A percentile compares a stretch with the other conserved stretches of the same genome.
Evolutionary conservation across 53 echinoderm and acorn worm genomes (phyloP).

Genomic region (Astropecten irregularis): DNA sequence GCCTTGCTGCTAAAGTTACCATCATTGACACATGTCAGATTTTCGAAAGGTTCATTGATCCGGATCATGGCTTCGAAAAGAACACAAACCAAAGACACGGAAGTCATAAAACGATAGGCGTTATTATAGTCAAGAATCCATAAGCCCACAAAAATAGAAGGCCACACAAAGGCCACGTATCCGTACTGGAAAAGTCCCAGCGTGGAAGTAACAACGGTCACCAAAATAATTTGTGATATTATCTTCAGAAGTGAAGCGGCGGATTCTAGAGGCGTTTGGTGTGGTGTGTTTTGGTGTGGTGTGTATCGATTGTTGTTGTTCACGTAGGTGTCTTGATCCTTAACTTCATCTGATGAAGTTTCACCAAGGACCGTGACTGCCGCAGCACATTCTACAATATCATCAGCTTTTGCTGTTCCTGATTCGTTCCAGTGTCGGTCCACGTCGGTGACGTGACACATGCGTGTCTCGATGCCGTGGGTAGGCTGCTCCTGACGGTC

Average conservation of each 20-base stretch:
- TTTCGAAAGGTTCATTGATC: not conserved
- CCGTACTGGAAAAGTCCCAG: not conserved
- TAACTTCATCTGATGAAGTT: not conserved
- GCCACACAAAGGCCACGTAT: constrained; percentile 1
- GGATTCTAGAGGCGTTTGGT: not conserved
- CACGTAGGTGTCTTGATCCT: too few species aligned
- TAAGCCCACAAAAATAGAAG: too few species aligned
- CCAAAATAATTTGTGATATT: not conserved
- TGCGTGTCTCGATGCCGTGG: too few species aligned
- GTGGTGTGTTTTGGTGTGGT: not conserved
- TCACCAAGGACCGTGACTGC: constrained; percentile 16
- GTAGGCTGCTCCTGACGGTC: too few species aligned
- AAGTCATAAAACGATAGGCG: constrained; percentile 4
- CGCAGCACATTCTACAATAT: constrained; percentile 30
- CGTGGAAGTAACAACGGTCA: not conserved
- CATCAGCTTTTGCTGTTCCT: constrained; percentile 15
- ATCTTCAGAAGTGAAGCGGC: not conserved
- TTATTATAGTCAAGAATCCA: constrained; percentile 11
- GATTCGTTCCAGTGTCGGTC: constrained; percentile 39
- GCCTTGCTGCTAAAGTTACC: not conserved
- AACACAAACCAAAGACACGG: not conserved
- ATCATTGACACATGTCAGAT: not conserved
- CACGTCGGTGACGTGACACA: too few species aligned
- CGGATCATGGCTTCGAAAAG: constrained; percentile 3
- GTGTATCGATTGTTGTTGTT: not conserved